Conservation (phyloP, 2,113 vertebrate genomes). For the Ageneiosus marmoratus region DNA sequence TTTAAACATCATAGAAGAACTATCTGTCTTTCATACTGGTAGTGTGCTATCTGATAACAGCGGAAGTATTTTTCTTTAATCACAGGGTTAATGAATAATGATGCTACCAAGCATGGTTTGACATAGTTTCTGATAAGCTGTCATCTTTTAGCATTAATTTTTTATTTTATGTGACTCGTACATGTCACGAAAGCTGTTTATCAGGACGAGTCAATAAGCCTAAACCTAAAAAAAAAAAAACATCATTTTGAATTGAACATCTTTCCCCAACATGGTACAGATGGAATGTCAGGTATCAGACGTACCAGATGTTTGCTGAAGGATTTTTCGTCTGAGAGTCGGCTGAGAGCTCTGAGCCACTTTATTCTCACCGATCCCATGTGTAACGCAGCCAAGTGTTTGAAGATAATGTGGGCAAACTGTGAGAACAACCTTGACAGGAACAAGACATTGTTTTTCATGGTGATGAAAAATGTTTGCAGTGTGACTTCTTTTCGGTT, state of each 20-base stretch:
- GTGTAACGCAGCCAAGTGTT: slow-evolving; percentile 16
- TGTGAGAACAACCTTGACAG: slow-evolving; percentile 23
- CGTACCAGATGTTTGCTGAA: background rate
- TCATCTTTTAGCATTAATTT: background rate
- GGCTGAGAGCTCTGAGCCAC: background rate
- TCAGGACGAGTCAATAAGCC: background rate
- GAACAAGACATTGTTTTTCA: slow-evolving; percentile 21
- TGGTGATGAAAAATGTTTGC: slow-evolving; percentile 14
- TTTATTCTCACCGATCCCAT: background rate
- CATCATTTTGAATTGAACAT: background rate
- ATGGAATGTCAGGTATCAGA: background rate
- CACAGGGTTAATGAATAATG: background rate
- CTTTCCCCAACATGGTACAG: background rate
- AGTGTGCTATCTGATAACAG: background rate
- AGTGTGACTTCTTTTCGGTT: background rate
- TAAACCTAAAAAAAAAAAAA: background rate
- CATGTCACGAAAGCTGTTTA: background rate
- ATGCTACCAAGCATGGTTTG: background rate
- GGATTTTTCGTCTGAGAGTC: background rate
- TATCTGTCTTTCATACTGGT: background rate
- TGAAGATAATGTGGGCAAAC: slow-evolving; percentile 27
- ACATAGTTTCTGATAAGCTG: background rate
- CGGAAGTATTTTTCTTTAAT: background rate
- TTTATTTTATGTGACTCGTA: background rate
- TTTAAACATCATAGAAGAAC: background rate